Conservation (phyloP, 2,797 vertebrate species). For the Sebastes reedi region DNA sequence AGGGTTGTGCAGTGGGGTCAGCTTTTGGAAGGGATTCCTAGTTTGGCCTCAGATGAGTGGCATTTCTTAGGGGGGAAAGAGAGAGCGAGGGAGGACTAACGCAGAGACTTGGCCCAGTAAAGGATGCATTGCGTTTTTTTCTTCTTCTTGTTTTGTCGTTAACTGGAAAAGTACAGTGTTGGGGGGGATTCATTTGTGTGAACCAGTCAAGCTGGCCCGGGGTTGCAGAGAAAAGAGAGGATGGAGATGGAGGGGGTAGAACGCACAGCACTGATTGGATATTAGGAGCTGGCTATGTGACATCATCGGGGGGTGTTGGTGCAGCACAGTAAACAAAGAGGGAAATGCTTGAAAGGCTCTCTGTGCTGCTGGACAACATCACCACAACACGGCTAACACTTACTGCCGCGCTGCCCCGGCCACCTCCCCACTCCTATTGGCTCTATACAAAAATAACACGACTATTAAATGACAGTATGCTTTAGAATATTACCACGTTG, state of each 20-base stretch:
- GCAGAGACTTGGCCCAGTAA: background rate
- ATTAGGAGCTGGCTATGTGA: constrained; percentile 75
- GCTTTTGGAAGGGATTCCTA: constrained; percentile 17
- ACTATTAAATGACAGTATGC: background rate
- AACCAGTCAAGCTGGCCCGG: constrained; percentile 47
- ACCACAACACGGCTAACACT: background rate
- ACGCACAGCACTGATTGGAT: constrained; percentile 61
- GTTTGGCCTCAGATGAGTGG: constrained; percentile 47
- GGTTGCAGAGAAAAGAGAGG: constrained; percentile 16
- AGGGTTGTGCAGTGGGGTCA: constrained; percentile 21
- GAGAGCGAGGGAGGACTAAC: background rate
- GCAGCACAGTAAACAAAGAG: constrained; percentile 81
- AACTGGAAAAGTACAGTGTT: background rate
- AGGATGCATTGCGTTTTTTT: background rate
- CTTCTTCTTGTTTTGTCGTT: background rate
- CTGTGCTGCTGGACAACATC: constrained; percentile 70
- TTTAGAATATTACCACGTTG: background rate
- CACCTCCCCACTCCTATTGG: background rate
- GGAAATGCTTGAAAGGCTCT: constrained; percentile 77
- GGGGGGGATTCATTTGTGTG: constrained; percentile 15
- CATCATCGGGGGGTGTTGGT: constrained; percentile 73
- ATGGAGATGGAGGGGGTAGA: constrained; percentile 15
- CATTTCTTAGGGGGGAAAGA: constrained; percentile 20
- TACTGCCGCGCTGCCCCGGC: background rate
- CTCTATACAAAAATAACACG: background rate